A percentile compares a stretch with the other conserved stretches of the same genome.
Evolutionary conservation across 2,797 vertebrate species (phyloP).

Genomic region (Toxotes lorentzi): DNA sequence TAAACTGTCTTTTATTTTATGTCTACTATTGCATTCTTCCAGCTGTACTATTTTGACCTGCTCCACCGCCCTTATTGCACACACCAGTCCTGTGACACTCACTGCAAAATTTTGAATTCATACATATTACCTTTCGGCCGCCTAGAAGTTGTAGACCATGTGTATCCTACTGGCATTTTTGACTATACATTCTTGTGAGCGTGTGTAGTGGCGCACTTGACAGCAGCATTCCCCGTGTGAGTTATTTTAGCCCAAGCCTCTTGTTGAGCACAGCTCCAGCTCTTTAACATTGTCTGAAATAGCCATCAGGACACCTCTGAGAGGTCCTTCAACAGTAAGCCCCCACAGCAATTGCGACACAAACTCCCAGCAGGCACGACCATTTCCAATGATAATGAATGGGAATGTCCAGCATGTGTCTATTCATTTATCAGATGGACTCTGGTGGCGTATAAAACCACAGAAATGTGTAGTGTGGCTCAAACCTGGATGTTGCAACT

Average conservation of each 20-base stretch:
- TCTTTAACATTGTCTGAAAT: conserved; percentile 69
- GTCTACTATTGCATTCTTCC: background rate
- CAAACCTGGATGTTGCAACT: conserved; percentile 39
- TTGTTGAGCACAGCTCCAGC: conserved; percentile 55
- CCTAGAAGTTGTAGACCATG: conserved; percentile 1
- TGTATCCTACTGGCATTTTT: conserved; percentile 39
- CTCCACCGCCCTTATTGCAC: background rate
- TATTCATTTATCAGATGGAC: conserved; percentile 73
- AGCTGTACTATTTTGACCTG: background rate
- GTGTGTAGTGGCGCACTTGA: conserved; percentile 49
- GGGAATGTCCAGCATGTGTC: conserved; percentile 73
- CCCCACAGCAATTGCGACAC: conserved; percentile 61
- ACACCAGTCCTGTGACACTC: background rate
- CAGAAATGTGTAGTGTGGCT: conserved; percentile 45
- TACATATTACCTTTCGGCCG: background rate
- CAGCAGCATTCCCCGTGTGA: conserved; percentile 47
- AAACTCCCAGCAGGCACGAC: conserved; percentile 74
- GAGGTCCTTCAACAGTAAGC: conserved; percentile 64
- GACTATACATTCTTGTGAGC: conserved; percentile 36
- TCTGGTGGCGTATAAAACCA: conserved; percentile 62
- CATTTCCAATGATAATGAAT: conserved; percentile 80
- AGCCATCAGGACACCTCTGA: conserved; percentile 59
- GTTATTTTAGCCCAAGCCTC: conserved; percentile 55
- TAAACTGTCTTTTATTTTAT: background rate
- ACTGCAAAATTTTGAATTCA: conserved; percentile 6